A percentile compares a stretch with the other conserved stretches of the same genome.
Evolutionary conservation across 1,140 invertebrate genomes (phyloP).

Genomic region (Drosophila littoralis): DNA sequence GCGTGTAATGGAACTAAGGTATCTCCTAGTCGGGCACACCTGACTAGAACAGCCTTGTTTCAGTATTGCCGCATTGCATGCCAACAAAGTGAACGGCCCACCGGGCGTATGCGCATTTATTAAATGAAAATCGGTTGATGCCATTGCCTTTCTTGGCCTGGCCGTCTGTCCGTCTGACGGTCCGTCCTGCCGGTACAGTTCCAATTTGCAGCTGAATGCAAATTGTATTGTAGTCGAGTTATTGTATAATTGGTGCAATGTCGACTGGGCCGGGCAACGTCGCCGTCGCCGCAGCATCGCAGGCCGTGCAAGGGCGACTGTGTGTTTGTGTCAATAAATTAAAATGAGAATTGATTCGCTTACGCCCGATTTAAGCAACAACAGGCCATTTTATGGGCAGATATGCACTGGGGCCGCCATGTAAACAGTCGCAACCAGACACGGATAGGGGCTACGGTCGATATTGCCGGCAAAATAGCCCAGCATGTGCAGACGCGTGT

Average conservation of each 20-base stretch:
- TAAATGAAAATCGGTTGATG: conserved; percentile 66
- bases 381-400: conserved; percentile 73
- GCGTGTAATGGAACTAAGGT: too few relatives aligned
- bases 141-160: conserved; percentile 5
- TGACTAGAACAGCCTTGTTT: neutral
- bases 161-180: neutral
- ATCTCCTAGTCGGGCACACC: too few relatives aligned
- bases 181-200: conserved; percentile 49
- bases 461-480: conserved; percentile 7
- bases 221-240: conserved; percentile 82
- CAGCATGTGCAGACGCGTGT: conserved; percentile 50
- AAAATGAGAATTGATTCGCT: conserved; percentile 83
- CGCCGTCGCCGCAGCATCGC: neutral
- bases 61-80: conserved; percentile 24
- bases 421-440: conserved; percentile 52
- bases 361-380: conserved; percentile 82
- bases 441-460: conserved; percentile 41
- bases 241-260: conserved; percentile 81
- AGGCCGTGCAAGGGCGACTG: conserved; percentile 6
- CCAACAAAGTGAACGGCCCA: conserved; percentile 28
- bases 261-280: conserved; percentile 12
- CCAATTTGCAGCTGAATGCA: conserved; percentile 80
- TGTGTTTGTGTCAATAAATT: conserved; percentile 78
- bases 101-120: conserved; percentile 76
- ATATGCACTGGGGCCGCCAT: conserved; percentile 54